Evolutionary conservation across 2,888 invertebrate species (phyloP).

Genomic region (Flexamia atlantica): DNA sequence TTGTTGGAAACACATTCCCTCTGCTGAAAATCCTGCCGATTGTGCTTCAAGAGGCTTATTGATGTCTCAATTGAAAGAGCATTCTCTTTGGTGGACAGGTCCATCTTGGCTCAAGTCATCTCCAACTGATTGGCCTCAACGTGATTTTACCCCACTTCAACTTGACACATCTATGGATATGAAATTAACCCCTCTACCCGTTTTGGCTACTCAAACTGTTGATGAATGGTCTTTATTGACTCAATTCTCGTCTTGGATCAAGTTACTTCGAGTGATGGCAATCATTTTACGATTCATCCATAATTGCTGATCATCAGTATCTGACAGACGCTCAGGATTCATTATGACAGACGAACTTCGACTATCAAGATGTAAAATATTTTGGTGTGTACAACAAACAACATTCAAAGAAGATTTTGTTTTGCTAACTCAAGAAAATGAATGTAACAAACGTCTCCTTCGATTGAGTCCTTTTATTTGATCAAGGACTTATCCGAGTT

Average conservation of each 20-base stretch:
- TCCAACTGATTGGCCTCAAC: conserved; percentile 8
- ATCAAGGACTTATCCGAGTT: conserved; percentile 63
- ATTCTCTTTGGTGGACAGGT: conserved; percentile 63
- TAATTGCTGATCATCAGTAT: not conserved
- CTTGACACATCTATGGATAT: not conserved
- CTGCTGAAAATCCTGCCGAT: conserved; percentile 71
- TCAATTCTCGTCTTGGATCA: conserved; percentile 30
- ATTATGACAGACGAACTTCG: not conserved
- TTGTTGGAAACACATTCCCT: conserved; percentile 61
- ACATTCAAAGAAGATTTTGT: conserved; percentile 23
- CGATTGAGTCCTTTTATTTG: conserved; percentile 58
- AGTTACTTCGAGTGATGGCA: conserved; percentile 10
- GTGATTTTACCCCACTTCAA: not conserved
- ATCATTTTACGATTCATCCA: conserved; percentile 35
- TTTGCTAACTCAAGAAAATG: not conserved
- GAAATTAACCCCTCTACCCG: not conserved
- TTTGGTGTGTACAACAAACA: conserved; percentile 16
- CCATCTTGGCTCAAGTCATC: conserved; percentile 63
- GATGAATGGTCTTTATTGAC: not conserved
- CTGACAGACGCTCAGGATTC: not conserved
- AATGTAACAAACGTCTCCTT: not conserved
- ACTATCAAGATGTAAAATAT: not conserved
- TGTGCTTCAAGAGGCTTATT: conserved; percentile 67
- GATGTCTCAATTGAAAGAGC: conserved; percentile 23
- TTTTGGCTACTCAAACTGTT: not conserved